Percentiles rank a stretch among this genome's conserved stretches.
phyloP scores from a whole-genome alignment of 1,140 invertebrate species.

The Drosophila ambigua region DNA sequence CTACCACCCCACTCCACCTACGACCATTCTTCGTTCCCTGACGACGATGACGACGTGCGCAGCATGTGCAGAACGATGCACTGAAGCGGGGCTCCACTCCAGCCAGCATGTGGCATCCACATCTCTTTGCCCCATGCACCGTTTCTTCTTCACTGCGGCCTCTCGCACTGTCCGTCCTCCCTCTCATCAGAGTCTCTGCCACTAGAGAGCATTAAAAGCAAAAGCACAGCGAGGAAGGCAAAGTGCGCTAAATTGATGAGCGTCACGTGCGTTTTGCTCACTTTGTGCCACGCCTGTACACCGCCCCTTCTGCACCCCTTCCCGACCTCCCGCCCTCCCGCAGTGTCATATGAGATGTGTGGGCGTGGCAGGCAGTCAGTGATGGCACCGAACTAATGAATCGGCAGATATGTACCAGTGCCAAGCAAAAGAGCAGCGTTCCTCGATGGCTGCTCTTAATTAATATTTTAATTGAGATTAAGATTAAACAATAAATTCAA shows the following conservation, averaged over 20 bases:
- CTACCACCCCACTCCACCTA: background rate
- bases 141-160: constrained; percentile 19
- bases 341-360: constrained; percentile 50
- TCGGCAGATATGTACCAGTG: background rate
- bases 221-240: constrained; percentile 51
- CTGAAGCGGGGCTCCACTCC: constrained; percentile 27
- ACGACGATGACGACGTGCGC: constrained; percentile 47
- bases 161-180: constrained; percentile 19
- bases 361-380: constrained; percentile 35
- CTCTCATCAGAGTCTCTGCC: constrained; percentile 18
- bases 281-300: constrained; percentile 48
- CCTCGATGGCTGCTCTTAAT: too few relatives aligned
- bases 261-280: constrained; percentile 79
- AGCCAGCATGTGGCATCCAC: constrained; percentile 22
- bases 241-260: constrained; percentile 82
- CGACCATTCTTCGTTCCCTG: too few relatives aligned
- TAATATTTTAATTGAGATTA: too few relatives aligned
- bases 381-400: constrained; percentile 35
- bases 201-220: constrained; percentile 71
- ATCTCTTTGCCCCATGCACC: background rate
- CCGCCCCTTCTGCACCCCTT: background rate
- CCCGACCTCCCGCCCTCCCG: background rate
- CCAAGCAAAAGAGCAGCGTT: too few relatives aligned
- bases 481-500: too few relatives aligned
- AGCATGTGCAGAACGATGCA: constrained; percentile 71